Evolutionary conservation across 2,888 invertebrate genomes (phyloP).

Genomic region (Sinohyriopsis cumingii): DNA sequence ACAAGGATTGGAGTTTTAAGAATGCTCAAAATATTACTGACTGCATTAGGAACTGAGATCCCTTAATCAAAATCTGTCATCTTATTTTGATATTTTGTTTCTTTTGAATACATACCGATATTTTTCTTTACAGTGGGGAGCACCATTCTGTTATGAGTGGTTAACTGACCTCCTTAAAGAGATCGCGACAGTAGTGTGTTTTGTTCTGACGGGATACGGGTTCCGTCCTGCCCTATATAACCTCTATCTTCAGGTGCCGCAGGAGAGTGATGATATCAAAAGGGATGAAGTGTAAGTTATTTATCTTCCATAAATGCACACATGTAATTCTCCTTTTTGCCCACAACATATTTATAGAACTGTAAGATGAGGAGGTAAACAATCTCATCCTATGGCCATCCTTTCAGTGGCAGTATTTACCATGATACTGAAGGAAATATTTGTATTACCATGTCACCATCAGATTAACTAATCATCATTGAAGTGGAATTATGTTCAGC

Average conservation of each 20-base stretch:
- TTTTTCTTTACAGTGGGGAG: conserved; percentile 81
- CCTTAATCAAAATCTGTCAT: background rate
- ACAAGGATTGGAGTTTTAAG: no score
- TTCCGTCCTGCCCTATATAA: conserved; percentile 95
- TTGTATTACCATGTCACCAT: no score
- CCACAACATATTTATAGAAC: background rate
- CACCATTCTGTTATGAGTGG: conserved; percentile 98
- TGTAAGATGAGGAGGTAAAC: background rate
- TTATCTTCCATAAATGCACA: conserved; percentile 34
- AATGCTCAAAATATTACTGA: no score
- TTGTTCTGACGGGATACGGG: conserved; percentile 93
- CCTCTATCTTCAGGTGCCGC: conserved; percentile 90
- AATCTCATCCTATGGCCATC: background rate
- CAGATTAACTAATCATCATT: no score
- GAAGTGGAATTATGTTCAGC: no score
- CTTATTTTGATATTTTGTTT: background rate
- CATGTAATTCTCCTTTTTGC: no score
- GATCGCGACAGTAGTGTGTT: conserved; percentile 95
- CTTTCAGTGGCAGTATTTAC: background rate
- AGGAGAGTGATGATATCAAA: conserved; percentile 80
- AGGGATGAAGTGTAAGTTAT: conserved; percentile 81
- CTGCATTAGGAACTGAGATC: background rate
- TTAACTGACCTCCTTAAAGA: conserved; percentile 95
- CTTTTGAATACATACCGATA: background rate
- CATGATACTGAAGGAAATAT: no score